Conservation (phyloP, 2,888 invertebrate genomes). For the Corythucha ciliata region DNA sequence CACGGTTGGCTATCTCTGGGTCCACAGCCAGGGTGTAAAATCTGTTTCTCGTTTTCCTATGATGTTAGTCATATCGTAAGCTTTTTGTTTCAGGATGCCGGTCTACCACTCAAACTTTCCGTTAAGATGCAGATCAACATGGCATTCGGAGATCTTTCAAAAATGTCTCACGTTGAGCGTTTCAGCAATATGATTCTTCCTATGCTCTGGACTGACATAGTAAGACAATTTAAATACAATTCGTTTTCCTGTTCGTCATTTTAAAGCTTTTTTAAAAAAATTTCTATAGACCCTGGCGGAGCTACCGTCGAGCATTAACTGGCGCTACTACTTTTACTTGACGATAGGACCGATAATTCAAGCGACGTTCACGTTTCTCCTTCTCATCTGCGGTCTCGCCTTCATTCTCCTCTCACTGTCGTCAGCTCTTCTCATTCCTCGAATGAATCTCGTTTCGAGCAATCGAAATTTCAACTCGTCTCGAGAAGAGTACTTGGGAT, state of each 20-base stretch:
- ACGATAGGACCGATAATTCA: slow-evolving; percentile 59
- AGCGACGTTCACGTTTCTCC: slow-evolving; percentile 47
- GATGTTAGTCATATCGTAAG: too few relatives aligned
- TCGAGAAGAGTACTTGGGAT: neutral
- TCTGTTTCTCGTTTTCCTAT: too few relatives aligned
- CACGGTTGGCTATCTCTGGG: too few relatives aligned
- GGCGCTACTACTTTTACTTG: slow-evolving; percentile 61
- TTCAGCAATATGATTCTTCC: slow-evolving; percentile 68
- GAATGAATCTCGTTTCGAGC: slow-evolving; percentile 27
- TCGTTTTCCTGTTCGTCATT: too few relatives aligned
- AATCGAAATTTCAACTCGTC: slow-evolving; percentile 9
- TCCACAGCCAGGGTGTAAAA: too few relatives aligned
- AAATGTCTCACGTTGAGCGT: slow-evolving; percentile 54
- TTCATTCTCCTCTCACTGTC: slow-evolving; percentile 43
- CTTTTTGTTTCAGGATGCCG: slow-evolving; percentile 56
- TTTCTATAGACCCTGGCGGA: slow-evolving; percentile 57
- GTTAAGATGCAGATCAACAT: slow-evolving; percentile 81
- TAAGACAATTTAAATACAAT: too few relatives aligned
- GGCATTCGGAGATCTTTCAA: slow-evolving; percentile 60
- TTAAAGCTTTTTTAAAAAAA: slow-evolving; percentile 21
- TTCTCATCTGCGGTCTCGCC: slow-evolving; percentile 46
- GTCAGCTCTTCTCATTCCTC: slow-evolving; percentile 33
- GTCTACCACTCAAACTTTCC: slow-evolving; percentile 66
- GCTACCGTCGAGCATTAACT: slow-evolving; percentile 52
- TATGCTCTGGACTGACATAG: slow-evolving; percentile 82